Percentiles rank a stretch among this genome's conserved stretches.
Conservation (phyloP, 2,797 vertebrate genomes). For the Lepilemur ruficaudatus region DNA sequence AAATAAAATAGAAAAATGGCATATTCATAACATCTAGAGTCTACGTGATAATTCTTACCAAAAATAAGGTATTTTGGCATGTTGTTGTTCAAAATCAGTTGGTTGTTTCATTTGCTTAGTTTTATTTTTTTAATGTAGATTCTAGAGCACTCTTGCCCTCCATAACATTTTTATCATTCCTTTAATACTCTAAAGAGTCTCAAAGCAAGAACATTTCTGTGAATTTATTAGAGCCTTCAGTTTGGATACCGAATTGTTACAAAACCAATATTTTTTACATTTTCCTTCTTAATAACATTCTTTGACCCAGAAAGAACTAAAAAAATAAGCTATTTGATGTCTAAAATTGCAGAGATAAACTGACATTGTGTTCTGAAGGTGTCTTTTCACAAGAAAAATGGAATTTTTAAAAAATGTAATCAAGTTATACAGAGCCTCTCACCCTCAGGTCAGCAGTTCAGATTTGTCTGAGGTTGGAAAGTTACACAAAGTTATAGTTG, state of each 20-base stretch:
- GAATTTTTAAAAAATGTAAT: conserved; percentile 76
- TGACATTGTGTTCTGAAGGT: conserved; percentile 69
- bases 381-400: conserved; percentile 77
- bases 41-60: conserved; percentile 4
- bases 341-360: conserved; percentile 77
- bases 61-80: background rate
- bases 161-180: conserved; percentile 62
- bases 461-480: conserved; percentile 66
- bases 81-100: conserved; percentile 48
- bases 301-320: conserved; percentile 74
- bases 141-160: background rate
- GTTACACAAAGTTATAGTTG: conserved; percentile 51
- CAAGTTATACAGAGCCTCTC: conserved; percentile 77
- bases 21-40: conserved; percentile 28
- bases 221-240: conserved; percentile 73
- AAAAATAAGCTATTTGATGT: conserved; percentile 71
- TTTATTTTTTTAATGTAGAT: conserved; percentile 57
- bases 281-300: conserved; percentile 78
- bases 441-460: conserved; percentile 76
- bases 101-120: conserved; percentile 44
- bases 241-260: conserved; percentile 64
- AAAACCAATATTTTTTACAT: conserved; percentile 80
- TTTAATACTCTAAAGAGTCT: conserved; percentile 54
- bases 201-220: conserved; percentile 42
- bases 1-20: conserved; percentile 46